Conservation (phyloP, 2,888 invertebrate genomes). For the Bombylius discolor region DNA sequence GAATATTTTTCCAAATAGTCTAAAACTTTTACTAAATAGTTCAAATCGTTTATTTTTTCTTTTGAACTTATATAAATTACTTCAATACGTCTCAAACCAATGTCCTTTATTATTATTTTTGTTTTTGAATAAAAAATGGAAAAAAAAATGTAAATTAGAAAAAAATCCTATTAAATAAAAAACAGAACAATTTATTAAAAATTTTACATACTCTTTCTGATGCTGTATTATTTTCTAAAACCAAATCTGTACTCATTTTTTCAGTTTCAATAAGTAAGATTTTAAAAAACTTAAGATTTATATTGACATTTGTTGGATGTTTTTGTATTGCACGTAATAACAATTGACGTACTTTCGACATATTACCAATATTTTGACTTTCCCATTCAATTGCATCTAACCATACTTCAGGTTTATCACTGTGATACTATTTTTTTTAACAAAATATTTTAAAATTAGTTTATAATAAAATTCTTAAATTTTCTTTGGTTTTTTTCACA, state of each 20-base stretch:
- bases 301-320: conserved; percentile 51
- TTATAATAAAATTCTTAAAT: too few relatives aligned
- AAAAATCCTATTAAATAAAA: too few relatives aligned
- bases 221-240: conserved; percentile 35
- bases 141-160: not conserved
- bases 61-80: conserved; percentile 49
- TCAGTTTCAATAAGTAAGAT: conserved; percentile 29
- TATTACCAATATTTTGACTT: conserved; percentile 51
- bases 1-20: conserved; percentile 44
- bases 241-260: conserved; percentile 24
- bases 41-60: conserved; percentile 42
- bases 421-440: conserved; percentile 43
- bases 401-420: conserved; percentile 64
- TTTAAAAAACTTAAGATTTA: conserved; percentile 58
- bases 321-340: conserved; percentile 63
- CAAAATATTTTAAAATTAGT: too few relatives aligned
- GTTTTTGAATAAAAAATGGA: not conserved
- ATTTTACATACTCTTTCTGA: conserved; percentile 13
- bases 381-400: conserved; percentile 68
- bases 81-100: conserved; percentile 42
- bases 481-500: too few relatives aligned
- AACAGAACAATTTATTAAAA: not conserved
- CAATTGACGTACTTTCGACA: conserved; percentile 54
- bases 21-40: conserved; percentile 47
- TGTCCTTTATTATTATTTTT: not conserved